A percentile compares a stretch with the other conserved stretches of the same genome.
Evolutionary conservation across 2,113 vertebrate species (phyloP).

Genomic region (Silurus glanis): DNA sequence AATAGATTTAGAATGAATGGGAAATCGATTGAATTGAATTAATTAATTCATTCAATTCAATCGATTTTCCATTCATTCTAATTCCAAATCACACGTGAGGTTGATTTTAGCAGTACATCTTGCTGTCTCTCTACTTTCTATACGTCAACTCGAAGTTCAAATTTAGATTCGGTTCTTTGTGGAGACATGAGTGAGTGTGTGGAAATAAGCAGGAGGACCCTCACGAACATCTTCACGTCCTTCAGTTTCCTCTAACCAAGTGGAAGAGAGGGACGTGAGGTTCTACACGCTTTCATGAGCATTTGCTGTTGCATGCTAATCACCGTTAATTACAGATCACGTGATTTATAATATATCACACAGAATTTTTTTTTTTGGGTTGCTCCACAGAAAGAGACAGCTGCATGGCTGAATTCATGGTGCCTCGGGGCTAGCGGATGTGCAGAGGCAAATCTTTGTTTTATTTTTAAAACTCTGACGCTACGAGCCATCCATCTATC

Average conservation of each 20-base stretch:
- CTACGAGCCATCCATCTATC: conserved; percentile 42
- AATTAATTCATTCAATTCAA: no score
- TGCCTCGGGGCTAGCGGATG: conserved; percentile 66
- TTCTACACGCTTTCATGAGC: conserved; percentile 52
- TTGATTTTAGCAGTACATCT: neutral
- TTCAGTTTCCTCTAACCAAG: conserved; percentile 25
- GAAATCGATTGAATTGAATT: no score
- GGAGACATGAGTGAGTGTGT: conserved; percentile 3
- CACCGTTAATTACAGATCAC: conserved; percentile 65
- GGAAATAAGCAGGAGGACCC: conserved; percentile 21
- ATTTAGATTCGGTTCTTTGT: conserved; percentile 23
- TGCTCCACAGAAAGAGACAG: conserved; percentile 64
- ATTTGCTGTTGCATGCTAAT: conserved; percentile 63
- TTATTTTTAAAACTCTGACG: conserved; percentile 71
- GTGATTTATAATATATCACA: conserved; percentile 69
- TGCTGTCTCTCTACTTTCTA: neutral
- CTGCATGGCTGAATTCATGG: conserved; percentile 69
- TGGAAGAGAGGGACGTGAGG: conserved; percentile 35
- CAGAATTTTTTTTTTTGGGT: conserved; percentile 40
- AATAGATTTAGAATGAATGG: no score
- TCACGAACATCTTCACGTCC: conserved; percentile 35
- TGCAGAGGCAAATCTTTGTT: conserved; percentile 66
- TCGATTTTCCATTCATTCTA: no score
- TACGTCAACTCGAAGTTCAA: conserved; percentile 19
- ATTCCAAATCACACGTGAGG: neutral